These are phyloP conservation scores for Colostygia pectinataria DNA, from an alignment of 2,888 invertebrate species.

Conservation along the genomic window DNA sequence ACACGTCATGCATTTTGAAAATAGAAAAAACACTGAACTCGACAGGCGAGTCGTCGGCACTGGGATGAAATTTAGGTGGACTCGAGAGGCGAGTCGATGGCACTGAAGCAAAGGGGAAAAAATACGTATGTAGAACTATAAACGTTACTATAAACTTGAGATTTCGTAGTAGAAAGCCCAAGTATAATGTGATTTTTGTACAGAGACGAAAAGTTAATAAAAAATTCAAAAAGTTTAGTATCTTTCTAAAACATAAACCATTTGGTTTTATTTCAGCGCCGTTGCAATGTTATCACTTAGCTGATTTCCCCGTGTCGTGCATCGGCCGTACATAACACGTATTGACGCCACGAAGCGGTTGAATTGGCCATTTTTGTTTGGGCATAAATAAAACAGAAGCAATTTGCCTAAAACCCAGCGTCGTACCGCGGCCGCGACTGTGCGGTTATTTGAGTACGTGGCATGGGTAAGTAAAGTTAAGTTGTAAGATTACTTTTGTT, in stretches of 20 bases:
- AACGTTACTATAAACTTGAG: no score
- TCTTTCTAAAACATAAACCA: background rate
- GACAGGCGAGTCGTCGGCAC: no score
- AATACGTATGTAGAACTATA: no score
- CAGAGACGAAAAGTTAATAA: no score
- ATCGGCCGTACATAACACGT: constrained; percentile 44
- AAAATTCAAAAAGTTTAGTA: no score
- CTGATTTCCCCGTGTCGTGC: constrained; percentile 46
- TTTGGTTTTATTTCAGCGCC: background rate
- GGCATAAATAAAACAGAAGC: constrained; percentile 72
- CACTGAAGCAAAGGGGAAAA: no score
- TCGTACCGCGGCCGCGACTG: constrained; percentile 24
- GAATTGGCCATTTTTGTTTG: constrained; percentile 71
- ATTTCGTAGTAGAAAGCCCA: no score
- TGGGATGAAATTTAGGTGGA: no score
- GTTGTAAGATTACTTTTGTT: constrained; percentile 13
- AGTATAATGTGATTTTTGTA: no score
- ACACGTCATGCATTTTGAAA: no score
- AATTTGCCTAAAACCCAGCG: constrained; percentile 77
- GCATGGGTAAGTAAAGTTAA: constrained; percentile 28
- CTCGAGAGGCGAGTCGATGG: no score
- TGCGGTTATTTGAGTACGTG: constrained; percentile 37
- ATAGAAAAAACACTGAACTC: no score
- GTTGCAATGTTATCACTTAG: constrained; percentile 33
- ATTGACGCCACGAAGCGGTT: constrained; percentile 37